These are phyloP conservation scores for Cyclophora punctaria DNA, from an alignment of 2,888 invertebrate species.

Conservation along the genomic window DNA sequence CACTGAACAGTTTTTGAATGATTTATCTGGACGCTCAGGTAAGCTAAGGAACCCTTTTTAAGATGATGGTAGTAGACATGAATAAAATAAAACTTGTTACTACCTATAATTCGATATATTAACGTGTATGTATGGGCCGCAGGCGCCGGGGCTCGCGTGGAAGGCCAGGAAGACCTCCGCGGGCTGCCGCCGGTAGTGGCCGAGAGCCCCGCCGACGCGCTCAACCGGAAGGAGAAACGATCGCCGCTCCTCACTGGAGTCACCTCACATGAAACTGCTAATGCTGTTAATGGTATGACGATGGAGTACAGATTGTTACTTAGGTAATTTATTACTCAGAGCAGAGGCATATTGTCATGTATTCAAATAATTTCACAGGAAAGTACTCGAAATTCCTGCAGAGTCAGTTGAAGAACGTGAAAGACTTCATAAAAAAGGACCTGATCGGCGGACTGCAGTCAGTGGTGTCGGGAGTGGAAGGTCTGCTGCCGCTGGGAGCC, in stretches of 20 bases:
- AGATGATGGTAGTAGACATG: not conserved
- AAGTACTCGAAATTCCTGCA: conserved; percentile 54
- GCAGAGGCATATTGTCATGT: not conserved
- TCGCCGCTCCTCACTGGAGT: conserved; percentile 84
- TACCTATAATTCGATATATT: not conserved
- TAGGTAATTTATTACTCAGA: not conserved
- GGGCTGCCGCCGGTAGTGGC: conserved; percentile 79
- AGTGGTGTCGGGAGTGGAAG: conserved; percentile 44
- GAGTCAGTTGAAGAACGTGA: conserved; percentile 38
- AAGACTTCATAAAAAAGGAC: conserved; percentile 61
- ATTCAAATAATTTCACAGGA: conserved; percentile 29
- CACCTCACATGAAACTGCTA: conserved; percentile 81
- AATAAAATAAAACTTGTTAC: not conserved
- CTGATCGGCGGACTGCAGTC: conserved; percentile 52
- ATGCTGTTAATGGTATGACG: conserved; percentile 72
- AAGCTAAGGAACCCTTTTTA: conserved; percentile 2
- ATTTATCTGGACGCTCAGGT: conserved; percentile 74
- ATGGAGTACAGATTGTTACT: not conserved
- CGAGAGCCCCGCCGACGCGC: conserved; percentile 76
- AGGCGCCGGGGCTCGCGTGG: conserved; percentile 80
- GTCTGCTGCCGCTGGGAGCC: conserved; percentile 38
- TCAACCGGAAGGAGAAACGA: conserved; percentile 69
- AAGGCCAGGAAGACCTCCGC: conserved; percentile 79
- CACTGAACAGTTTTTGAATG: conserved; percentile 76
- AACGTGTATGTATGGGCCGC: not conserved